Base-by-base conservation (phyloP, 2,113 vertebrate species). In the Pelobates fuscus region DNA sequence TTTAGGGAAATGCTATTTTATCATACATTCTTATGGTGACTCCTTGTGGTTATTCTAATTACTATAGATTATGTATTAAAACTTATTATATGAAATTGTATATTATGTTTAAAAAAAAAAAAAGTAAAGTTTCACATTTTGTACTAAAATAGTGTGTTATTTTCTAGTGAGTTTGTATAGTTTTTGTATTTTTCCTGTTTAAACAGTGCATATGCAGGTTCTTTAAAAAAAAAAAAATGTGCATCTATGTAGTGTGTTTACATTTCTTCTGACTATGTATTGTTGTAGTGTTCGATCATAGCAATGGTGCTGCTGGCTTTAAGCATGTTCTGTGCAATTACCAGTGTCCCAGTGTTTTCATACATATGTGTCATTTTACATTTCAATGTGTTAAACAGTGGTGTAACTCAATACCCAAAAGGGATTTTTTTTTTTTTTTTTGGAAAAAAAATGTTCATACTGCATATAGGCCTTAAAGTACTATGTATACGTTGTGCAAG, bases 281-380 rank as follows among this genome's bases (percentile, higher is more conserved):
- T 26, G 21, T 21, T 12, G 2, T 26, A 58, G 10, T 37, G 32
- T 37, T 37, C 32, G 32, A 6, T 37, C 32, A 1, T 37, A 10
- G 32, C 32, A 37, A 37, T 6, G 5, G 10, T 10, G 32, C 32
- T 6, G 32, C 55, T 25, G 11, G 21, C 24, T 6, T 8, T 57
- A 10, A 37, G 5, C 5, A 23, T 57, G 23, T 57, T 23, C n/a
- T 57, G 20, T 57, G 7, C 20, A 2, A 58, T 23, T 58, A n/a
- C n/a, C 26, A 30, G 58, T 61, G 58, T 61, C 58, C 14, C 26
- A 11, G 17, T n/a, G n/a, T 18, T 61, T 61, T 61, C 58, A 61
- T 30, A 18, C n/a, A n/a, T n/a, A 17, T 29, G 58, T 15, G 58
- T 61, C 58, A 61, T 61, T 61, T 15, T 61, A 25, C 58, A 29